Conservation (phyloP, 2,113 vertebrate genomes). For the Thinocorus orbignyianus region DNA sequence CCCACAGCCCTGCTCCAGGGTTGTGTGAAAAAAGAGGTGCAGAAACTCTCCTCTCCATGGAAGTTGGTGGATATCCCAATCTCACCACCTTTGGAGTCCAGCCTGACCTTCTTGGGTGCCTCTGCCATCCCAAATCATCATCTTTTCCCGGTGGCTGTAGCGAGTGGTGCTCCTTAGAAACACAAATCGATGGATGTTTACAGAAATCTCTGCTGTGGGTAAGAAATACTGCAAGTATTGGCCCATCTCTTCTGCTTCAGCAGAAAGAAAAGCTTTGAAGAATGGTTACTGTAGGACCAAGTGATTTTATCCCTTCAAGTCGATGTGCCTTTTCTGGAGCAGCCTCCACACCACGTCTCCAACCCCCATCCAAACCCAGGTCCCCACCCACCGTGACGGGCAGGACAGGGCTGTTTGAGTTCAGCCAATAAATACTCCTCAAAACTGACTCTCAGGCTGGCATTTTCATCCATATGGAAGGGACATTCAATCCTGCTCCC, state of each 20-base stretch:
- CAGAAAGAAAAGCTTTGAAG: not conserved
- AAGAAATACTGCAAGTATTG: not conserved
- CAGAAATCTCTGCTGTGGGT: not conserved
- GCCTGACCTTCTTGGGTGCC: not conserved
- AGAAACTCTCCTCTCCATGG: accelerated
- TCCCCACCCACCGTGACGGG: accelerated
- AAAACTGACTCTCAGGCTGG: not conserved
- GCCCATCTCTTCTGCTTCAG: not conserved
- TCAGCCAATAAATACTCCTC: not conserved
- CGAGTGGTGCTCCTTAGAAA: not conserved
- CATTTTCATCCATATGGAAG: accelerated
- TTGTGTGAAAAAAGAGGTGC: not conserved
- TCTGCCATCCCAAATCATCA: not conserved
- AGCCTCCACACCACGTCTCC: accelerated
- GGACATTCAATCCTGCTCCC: not conserved
- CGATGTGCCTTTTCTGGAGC: not conserved
- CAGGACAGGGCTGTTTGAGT: not conserved
- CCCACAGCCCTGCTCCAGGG: not conserved
- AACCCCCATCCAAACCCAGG: accelerated
- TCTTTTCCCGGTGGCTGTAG: not conserved
- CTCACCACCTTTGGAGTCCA: accelerated
- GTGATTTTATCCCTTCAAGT: not conserved
- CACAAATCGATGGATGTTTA: not conserved
- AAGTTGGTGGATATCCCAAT: not conserved
- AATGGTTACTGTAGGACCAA: not conserved